Percentiles rank a stretch among this genome's conserved stretches.
Conservation (phyloP, 2,888 invertebrate species). For the Eutolmus rufibarbis region DNA sequence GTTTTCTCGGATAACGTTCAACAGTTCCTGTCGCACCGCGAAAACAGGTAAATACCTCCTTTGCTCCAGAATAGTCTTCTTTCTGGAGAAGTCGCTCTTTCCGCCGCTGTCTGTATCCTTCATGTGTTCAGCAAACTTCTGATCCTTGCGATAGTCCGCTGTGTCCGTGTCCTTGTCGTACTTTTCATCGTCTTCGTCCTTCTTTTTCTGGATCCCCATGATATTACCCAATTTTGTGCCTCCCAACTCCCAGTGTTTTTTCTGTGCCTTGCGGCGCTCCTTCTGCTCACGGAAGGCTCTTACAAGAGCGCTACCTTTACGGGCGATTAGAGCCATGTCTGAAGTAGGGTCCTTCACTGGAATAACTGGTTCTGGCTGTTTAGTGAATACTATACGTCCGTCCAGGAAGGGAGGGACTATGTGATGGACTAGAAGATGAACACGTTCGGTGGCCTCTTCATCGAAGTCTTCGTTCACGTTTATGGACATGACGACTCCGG, state of each 20-base stretch:
- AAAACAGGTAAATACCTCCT: constrained; percentile 93
- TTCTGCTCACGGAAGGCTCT: constrained; percentile 93
- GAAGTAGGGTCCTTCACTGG: constrained; percentile 95
- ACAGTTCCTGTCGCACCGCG: constrained; percentile 90
- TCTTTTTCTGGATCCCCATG: constrained; percentile 89
- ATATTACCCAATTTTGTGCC: constrained; percentile 90
- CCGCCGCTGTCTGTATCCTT: constrained; percentile 71
- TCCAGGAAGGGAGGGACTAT: constrained; percentile 98
- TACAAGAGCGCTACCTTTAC: constrained; percentile 93
- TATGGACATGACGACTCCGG: constrained; percentile 89
- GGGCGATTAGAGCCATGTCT: constrained; percentile 95
- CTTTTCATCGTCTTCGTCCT: constrained; percentile 76
- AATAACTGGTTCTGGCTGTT: constrained; percentile 98
- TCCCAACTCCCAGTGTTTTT: constrained; percentile 98
- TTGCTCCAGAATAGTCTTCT: constrained; percentile 85
- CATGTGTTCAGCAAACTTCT: constrained; percentile 97
- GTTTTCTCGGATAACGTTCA: constrained; percentile 92
- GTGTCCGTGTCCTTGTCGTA: constrained; percentile 73
- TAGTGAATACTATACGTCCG: constrained; percentile 98
- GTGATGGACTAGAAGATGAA: constrained; percentile 96
- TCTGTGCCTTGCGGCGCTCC: constrained; percentile 94
- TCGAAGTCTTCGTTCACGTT: constrained; percentile 92
- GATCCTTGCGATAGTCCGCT: constrained; percentile 88
- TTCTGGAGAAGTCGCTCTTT: constrained; percentile 84
- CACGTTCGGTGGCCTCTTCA: constrained; percentile 92